phyloP scores from a whole-genome alignment of 2,797 vertebrate species.

The Calcarius lapponicus region DNA sequence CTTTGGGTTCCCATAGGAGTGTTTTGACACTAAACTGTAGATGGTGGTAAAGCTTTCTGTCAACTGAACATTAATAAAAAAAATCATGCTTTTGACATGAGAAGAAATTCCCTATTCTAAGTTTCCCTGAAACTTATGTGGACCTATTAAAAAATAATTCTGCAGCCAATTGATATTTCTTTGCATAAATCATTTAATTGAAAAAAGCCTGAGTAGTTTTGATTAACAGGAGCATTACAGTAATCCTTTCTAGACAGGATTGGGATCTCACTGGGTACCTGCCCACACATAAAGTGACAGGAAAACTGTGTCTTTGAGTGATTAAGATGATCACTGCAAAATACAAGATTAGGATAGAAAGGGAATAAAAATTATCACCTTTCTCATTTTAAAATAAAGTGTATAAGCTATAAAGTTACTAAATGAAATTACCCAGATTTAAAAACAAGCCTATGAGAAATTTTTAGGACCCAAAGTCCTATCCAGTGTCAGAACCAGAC shows the following conservation, averaged over 20 bases:
- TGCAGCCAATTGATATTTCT: background rate
- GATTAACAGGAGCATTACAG: background rate
- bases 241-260: background rate
- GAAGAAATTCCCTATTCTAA: background rate
- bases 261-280: slow-evolving; percentile 21
- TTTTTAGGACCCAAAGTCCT: background rate
- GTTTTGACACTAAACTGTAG: background rate
- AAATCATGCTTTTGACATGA: background rate
- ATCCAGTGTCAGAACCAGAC: background rate
- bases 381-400: background rate
- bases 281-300: background rate
- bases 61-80: background rate
- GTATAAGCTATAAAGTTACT: background rate
- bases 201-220: slow-evolving; percentile 12
- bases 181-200: slow-evolving; percentile 12
- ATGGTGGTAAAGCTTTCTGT: background rate
- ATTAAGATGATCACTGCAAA: slow-evolving; percentile 10
- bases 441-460: background rate
- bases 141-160: background rate
- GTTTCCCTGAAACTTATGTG: background rate
- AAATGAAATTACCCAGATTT: background rate
- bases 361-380: background rate
- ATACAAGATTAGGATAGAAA: slow-evolving; percentile 19
- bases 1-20: background rate
- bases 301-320: slow-evolving; percentile 12